Evolutionary conservation across 2,888 invertebrate species (phyloP), one percentile per base, ranked within the genome.

Genomic region (Coleophora deauratella): DNA sequence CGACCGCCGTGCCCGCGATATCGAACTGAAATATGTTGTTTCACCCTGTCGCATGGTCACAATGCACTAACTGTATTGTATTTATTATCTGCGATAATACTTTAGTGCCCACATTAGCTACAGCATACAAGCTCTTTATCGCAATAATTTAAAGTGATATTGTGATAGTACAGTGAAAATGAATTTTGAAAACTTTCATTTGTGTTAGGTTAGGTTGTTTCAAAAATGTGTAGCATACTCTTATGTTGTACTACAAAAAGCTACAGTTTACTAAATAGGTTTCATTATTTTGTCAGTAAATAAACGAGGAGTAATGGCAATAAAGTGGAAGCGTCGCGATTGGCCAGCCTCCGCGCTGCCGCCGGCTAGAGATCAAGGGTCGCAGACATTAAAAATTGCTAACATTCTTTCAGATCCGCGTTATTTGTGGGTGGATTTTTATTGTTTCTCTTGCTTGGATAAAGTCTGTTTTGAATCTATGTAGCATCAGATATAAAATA

Each of bases 21-120:
- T 73, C 82, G 79, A 63, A 67, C 72, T 85, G 84, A 85, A 82
- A 82, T 85, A 85, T 72, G 72, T 78, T 78, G 82, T 81, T 79
- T 72, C 67, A 71, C 71, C 68, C 66, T 61, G 58, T 62, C 53
- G 58, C 21, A 21, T 6, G 21, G 61, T 65, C 68, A 78, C 71
- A 75, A 72, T 70, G 51, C 21, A 21, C 21, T 21, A 21, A 21
- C 21, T 21, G 21, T 21, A 21, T 3, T 21, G 21, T 21, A 21
- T 21, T 21, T 21, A 21, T 6, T 46, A 21, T 6, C 21, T 6
- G 21, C 21, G 21, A 21, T 21, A 3, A 21, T 4, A 21, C 21
- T 21, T 21, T 4, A 21, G 21, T 21, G 21, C 21, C 21, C 21
- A 21, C 6, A 21, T 21, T 21, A 21, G 3, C 21, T 21, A 6